Evolutionary conservation across 2,113 vertebrate species (phyloP).

Genomic region (Sander lucioperca): DNA sequence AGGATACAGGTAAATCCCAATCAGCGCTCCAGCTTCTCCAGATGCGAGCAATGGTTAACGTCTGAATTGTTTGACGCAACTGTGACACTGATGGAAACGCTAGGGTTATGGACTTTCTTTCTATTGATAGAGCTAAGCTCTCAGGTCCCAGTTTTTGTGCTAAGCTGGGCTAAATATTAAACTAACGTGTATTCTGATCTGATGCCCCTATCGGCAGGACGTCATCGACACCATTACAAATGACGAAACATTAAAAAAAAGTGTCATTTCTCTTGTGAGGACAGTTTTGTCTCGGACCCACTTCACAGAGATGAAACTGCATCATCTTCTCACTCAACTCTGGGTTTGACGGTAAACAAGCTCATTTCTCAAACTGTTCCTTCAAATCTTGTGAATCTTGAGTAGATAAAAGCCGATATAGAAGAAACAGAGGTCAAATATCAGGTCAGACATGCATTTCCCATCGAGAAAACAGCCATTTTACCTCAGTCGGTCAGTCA

Average conservation of each 20-base stretch:
- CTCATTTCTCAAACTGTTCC: neutral
- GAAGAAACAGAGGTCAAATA: constrained; percentile 45
- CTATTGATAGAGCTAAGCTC: neutral
- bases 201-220: neutral
- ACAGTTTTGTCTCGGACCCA: neutral
- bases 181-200: neutral
- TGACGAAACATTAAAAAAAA: neutral
- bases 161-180: neutral
- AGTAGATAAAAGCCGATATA: neutral
- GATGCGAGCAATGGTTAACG: neutral
- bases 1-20: constrained; percentile 11
- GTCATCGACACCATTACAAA: neutral
- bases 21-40: neutral
- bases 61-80: neutral
- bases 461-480: constrained; percentile 41
- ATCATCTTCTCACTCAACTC: neutral
- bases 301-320: neutral
- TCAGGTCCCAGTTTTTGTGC: neutral
- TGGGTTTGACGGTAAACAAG: neutral
- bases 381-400: neutral
- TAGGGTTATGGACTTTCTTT: neutral
- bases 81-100: neutral
- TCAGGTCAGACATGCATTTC: constrained; percentile 52
- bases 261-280: neutral
- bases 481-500: constrained; percentile 60